phyloP scores from a whole-genome alignment of 2,113 vertebrate genomes.

The Penelope pileata region DNA sequence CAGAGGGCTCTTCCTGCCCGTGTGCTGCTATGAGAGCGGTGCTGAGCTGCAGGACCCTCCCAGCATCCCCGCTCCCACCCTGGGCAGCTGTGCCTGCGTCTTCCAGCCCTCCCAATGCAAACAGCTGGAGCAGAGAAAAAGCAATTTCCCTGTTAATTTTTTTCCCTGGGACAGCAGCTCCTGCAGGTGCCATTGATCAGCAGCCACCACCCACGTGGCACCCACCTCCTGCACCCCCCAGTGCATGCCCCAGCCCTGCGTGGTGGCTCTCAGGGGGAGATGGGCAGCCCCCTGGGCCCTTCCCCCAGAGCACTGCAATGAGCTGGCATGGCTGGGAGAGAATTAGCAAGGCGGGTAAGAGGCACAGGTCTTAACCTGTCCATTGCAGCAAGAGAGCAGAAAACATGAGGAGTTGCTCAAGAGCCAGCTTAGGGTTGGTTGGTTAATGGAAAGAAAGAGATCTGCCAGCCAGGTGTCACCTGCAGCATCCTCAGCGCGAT shows the following conservation, averaged over 20 bases:
- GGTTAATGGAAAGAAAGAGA: neutral
- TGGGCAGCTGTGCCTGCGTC: fast-evolving
- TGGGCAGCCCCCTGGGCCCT: neutral
- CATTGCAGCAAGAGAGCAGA: fast-evolving
- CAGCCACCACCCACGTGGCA: neutral
- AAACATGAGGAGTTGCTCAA: neutral
- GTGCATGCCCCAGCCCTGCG: neutral
- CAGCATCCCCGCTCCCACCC: neutral
- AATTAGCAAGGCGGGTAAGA: neutral
- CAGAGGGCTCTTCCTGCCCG: fast-evolving
- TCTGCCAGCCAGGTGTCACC: neutral
- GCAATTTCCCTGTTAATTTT: neutral
- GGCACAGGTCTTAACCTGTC: neutral
- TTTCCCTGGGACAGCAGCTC: neutral
- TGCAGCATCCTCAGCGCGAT: neutral
- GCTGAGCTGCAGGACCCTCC: neutral
- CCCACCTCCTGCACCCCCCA: neutral
- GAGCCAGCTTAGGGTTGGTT: neutral
- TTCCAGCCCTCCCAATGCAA: neutral
- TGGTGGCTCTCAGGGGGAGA: fast-evolving
- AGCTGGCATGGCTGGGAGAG: neutral
- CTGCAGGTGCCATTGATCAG: neutral
- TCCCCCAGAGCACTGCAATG: neutral
- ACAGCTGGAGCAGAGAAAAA: neutral
- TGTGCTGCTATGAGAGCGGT: fast-evolving